Evolutionary conservation across 1,140 invertebrate genomes (phyloP).

Genomic region (Drosophila ananassae): DNA sequence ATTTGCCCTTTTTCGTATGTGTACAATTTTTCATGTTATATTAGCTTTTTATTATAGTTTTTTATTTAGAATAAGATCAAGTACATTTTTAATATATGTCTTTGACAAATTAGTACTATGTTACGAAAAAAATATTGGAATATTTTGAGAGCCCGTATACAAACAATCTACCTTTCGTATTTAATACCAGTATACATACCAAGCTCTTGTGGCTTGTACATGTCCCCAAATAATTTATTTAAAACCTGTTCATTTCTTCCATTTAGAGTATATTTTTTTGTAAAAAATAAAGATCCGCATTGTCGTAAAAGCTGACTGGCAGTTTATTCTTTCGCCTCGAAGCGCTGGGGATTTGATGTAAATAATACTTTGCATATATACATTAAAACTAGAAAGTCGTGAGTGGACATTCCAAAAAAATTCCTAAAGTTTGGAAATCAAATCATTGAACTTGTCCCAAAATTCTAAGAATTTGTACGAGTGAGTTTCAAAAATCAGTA

Average conservation of each 20-base stretch:
- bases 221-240: constrained; percentile 26
- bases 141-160: constrained; percentile 16
- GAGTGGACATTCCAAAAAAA: constrained; percentile 8
- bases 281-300: constrained; percentile 9
- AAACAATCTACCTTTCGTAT: constrained; percentile 11
- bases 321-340: constrained; percentile 26
- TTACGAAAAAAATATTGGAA: constrained; percentile 33
- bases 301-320: constrained; percentile 39
- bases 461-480: neutral
- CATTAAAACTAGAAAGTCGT: constrained; percentile 27
- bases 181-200: constrained; percentile 1
- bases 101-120: constrained; percentile 59
- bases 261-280: constrained; percentile 4
- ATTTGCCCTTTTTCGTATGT: constrained; percentile 10
- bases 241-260: constrained; percentile 39
- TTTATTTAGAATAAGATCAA: constrained; percentile 26
- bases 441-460: neutral
- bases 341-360: neutral
- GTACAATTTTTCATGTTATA: constrained; percentile 10
- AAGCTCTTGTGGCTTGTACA: neutral
- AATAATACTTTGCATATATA: constrained; percentile 25
- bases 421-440: constrained; percentile 1
- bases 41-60: constrained; percentile 21
- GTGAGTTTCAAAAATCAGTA: too few relatives aligned
- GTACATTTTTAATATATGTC: constrained; percentile 26